Conservation (phyloP, 2,888 invertebrate species). For the Nomada hirtipes region DNA sequence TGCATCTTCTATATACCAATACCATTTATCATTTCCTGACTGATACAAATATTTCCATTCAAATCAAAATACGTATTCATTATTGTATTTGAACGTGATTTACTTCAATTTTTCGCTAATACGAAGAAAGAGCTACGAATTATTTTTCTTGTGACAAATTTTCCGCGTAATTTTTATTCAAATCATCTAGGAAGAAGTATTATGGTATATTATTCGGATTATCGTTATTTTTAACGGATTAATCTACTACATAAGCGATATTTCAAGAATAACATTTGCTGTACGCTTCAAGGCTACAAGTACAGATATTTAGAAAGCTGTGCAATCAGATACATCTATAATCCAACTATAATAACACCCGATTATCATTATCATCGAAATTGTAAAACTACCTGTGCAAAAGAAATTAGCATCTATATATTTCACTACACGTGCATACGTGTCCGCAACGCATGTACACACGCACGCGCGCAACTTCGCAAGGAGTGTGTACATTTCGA, state of each 20-base stretch:
- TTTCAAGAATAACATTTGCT: constrained; percentile 57
- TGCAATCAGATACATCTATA: constrained; percentile 73
- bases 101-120: neutral
- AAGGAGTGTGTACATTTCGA: constrained; percentile 56
- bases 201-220: neutral
- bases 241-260: constrained; percentile 30
- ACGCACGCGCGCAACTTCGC: constrained; percentile 48
- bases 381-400: constrained; percentile 49
- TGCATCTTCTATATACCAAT: constrained; percentile 13
- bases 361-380: constrained; percentile 55
- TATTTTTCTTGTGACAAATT: neutral
- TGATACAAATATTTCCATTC: neutral
- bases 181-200: neutral
- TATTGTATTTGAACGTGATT: neutral
- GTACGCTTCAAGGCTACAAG: constrained; percentile 72
- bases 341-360: constrained; percentile 63
- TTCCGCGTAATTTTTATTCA: neutral
- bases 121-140: neutral
- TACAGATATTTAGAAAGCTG: constrained; percentile 77
- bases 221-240: constrained; percentile 7
- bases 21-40: neutral
- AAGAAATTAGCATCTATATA: constrained; percentile 26
- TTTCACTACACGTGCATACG: constrained; percentile 32
- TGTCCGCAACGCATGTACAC: constrained; percentile 28
- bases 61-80: neutral